Evolutionary conservation across 1,140 invertebrate genomes (phyloP).

Genomic region (Microplitis mediator): DNA sequence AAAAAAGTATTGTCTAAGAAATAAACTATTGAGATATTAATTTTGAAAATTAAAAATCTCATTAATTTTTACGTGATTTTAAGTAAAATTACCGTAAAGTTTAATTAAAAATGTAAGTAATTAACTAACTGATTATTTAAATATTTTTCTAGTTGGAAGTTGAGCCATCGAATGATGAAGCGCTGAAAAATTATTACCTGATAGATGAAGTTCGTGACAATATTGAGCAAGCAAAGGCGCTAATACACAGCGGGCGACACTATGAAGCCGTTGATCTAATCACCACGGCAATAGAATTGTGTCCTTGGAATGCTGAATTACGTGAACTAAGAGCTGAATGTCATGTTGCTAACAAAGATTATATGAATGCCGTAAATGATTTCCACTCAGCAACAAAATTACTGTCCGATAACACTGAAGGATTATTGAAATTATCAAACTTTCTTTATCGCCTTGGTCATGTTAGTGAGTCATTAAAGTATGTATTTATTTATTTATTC

Average conservation of each 20-base stretch:
- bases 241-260: not conserved
- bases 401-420: constrained; percentile 88
- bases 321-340: constrained; percentile 86
- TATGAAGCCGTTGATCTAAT: constrained; percentile 73
- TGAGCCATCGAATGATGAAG: constrained; percentile 82
- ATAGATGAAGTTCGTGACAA: constrained; percentile 71
- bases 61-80: too few relatives aligned
- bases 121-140: too few relatives aligned
- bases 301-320: constrained; percentile 86
- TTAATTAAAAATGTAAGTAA: too few relatives aligned
- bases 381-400: constrained; percentile 89
- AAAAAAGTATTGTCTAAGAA: too few relatives aligned
- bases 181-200: constrained; percentile 70
- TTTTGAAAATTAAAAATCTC: too few relatives aligned
- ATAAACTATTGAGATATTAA: too few relatives aligned
- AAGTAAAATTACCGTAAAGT: too few relatives aligned
- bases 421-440: constrained; percentile 81
- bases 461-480: constrained; percentile 88
- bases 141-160: constrained; percentile 67
- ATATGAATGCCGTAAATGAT: constrained; percentile 88
- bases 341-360: constrained; percentile 80
- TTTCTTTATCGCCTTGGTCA: constrained; percentile 91
- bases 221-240: constrained; percentile 66
- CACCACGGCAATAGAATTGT: constrained; percentile 79
- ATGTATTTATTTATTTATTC: constrained; percentile 48